phyloP scores from a whole-genome alignment of 1,140 invertebrate genomes.

The Ips typographus region DNA sequence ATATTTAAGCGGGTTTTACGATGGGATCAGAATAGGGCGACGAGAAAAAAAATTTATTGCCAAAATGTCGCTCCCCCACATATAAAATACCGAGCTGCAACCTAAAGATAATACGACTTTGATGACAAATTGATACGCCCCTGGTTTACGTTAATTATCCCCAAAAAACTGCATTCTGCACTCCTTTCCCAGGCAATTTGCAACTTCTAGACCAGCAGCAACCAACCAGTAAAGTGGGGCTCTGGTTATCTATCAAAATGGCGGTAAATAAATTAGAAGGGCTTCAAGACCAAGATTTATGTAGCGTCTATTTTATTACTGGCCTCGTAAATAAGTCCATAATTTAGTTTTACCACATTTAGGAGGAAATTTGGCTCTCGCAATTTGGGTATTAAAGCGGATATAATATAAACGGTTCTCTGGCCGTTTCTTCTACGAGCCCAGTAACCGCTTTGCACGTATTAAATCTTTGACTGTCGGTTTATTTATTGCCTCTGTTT shows the following conservation, averaged over 20 bases:
- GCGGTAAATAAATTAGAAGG: constrained; percentile 40
- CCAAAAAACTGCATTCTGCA: no score
- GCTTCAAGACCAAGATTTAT: constrained; percentile 39
- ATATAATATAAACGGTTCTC: constrained; percentile 12
- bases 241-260: constrained; percentile 38
- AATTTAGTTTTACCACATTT: constrained; percentile 39
- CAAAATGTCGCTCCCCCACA: no score
- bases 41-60: no score
- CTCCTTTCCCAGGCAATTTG: no score
- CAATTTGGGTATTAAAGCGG: constrained; percentile 19
- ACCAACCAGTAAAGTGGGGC: no score
- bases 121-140: no score
- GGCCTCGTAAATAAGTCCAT: constrained; percentile 42
- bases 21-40: background rate
- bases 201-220: no score
- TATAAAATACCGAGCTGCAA: no score
- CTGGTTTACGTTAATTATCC: no score
- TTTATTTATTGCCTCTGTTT: background rate
- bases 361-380: constrained; percentile 18
- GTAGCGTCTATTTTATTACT: constrained; percentile 38
- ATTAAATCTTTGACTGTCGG: constrained; percentile 12
- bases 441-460: constrained; percentile 12
- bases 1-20: constrained; percentile 13
- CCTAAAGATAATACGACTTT: no score
- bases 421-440: background rate